phyloP scores from a whole-genome alignment of 1,140 invertebrate genomes.

The Hermatobates lingyangjiaoensis region DNA sequence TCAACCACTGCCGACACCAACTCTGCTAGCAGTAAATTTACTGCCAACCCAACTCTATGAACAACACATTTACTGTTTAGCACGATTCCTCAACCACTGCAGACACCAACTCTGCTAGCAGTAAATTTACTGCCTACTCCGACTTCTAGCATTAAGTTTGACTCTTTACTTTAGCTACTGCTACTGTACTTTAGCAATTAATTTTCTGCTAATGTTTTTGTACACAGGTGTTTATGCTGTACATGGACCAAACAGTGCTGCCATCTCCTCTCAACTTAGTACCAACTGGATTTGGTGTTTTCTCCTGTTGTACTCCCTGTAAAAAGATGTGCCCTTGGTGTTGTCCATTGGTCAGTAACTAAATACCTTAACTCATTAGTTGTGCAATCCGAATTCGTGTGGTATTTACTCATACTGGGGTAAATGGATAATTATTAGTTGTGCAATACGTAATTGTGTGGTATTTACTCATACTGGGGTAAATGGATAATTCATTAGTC shows the following conservation, averaged over 20 bases:
- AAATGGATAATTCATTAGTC: not conserved
- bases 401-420: not conserved
- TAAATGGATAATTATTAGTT: not conserved
- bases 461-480: not conserved
- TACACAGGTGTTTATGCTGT: constrained; percentile 31
- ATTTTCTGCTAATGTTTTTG: not conserved
- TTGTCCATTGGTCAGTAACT: not conserved
- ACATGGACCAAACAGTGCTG: constrained; percentile 32
- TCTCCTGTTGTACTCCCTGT: not conserved
- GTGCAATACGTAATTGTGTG: not conserved
- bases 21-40: not conserved
- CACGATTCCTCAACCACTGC: not conserved
- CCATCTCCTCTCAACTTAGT: constrained; percentile 35
- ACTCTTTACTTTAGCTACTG: not conserved
- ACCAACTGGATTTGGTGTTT: constrained; percentile 23
- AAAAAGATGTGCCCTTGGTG: not conserved
- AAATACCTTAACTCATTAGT: not conserved
- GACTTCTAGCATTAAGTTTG: not conserved
- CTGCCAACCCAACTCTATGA: not conserved
- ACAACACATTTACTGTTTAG: not conserved
- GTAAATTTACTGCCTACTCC: not conserved
- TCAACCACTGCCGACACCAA: not conserved
- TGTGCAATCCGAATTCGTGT: not conserved
- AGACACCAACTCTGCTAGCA: not conserved
- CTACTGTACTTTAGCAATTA: not conserved